Conservation (phyloP, 37 sponge, comb jelly and placozoan species). For the Cliona cf. orientalis region DNA sequence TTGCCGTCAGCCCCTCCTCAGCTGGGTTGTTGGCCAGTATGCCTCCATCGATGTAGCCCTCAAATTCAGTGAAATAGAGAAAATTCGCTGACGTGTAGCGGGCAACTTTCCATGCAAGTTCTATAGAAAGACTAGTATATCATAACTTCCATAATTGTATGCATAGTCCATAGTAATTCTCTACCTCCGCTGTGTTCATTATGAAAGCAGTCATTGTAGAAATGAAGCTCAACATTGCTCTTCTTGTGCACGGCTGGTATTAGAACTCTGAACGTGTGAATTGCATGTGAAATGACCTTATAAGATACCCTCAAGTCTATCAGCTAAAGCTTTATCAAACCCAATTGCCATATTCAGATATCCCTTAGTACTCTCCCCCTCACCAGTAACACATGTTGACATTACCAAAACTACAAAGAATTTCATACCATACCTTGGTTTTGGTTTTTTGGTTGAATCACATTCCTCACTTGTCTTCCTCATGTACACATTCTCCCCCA, state of each 20-base stretch:
- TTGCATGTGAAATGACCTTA: background rate
- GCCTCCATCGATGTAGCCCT: conserved; percentile 67
- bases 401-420: too few species aligned
- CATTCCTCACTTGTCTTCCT: background rate
- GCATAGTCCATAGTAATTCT: background rate
- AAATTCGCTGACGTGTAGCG: conserved; percentile 68
- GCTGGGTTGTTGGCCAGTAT: conserved; percentile 57
- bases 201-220: conserved; percentile 50
- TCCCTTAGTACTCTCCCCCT: background rate
- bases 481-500: conserved; percentile 12
- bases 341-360: too few species aligned
- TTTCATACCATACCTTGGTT: too few species aligned
- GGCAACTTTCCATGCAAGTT: conserved; percentile 60
- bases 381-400: background rate
- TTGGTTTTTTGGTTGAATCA: too few species aligned
- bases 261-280: conserved; percentile 17
- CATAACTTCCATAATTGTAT: background rate
- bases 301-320: too few species aligned
- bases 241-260: conserved; percentile 39
- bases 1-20: conserved; percentile 35
- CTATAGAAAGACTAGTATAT: background rate
- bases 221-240: conserved; percentile 32
- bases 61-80: conserved; percentile 45
- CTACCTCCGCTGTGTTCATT: conserved; percentile 27
- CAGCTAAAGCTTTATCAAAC: too few species aligned